Percentiles rank a stretch among this genome's conserved stretches.
These are phyloP conservation scores for Camarhynchus parvulus DNA, from an alignment of 2,113 vertebrate species.

Conservation along the genomic window DNA sequence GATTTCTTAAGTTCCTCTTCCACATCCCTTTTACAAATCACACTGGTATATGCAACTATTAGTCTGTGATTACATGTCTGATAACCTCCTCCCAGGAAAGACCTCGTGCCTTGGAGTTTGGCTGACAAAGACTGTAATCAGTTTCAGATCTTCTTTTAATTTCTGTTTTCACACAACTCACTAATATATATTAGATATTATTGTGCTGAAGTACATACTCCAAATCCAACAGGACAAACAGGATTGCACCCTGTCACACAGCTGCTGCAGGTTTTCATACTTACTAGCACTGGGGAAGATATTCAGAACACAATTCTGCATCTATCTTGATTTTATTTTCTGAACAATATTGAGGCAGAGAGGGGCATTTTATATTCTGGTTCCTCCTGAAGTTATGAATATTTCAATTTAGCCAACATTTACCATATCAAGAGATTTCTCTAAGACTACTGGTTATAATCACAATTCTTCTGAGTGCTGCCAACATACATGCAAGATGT, in stretches of 20 bases:
- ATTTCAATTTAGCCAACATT: neutral
- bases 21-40: neutral
- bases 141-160: neutral
- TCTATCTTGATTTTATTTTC: neutral
- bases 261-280: neutral
- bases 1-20: neutral
- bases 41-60: neutral
- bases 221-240: neutral
- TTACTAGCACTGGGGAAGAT: neutral
- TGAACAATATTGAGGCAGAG: neutral
- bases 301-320: neutral
- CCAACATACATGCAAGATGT: neutral
- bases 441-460: neutral
- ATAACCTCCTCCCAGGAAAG: neutral
- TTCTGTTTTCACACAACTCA: neutral
- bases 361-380: neutral
- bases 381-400: neutral
- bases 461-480: neutral
- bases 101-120: neutral
- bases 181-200: neutral
- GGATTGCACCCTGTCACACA: rapidly evolving
- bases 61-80: neutral
- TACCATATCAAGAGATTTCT: neutral
- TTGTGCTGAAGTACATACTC: neutral
- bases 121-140: neutral